phyloP scores from a whole-genome alignment of 2,888 invertebrate genomes.

The Cremastinae sp. region DNA sequence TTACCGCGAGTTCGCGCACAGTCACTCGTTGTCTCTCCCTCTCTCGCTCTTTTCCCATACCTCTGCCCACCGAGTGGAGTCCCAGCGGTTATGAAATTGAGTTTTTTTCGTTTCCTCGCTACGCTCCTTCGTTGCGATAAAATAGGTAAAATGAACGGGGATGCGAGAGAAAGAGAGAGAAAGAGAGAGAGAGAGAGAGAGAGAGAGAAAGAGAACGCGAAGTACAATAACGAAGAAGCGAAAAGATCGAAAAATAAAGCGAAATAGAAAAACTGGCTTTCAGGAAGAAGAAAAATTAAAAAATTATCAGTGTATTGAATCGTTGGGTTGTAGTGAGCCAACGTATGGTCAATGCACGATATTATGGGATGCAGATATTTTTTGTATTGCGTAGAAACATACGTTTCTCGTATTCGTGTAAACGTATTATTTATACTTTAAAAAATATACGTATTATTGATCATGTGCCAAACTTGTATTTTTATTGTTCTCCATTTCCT shows the following conservation, averaged over 20 bases:
- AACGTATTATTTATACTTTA: too few relatives aligned
- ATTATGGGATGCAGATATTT: too few relatives aligned
- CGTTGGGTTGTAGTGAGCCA: too few relatives aligned
- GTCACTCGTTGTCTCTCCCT: conserved; percentile 27
- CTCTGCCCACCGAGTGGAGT: conserved; percentile 22
- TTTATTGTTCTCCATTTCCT: too few relatives aligned
- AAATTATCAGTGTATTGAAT: too few relatives aligned
- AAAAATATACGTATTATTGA: too few relatives aligned
- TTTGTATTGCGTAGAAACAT: too few relatives aligned
- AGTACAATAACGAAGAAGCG: not conserved
- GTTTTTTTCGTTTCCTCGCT: conserved; percentile 49
- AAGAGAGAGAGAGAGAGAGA: conserved; percentile 19
- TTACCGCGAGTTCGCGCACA: conserved; percentile 44
- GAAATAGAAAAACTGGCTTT: too few relatives aligned
- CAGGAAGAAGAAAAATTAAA: too few relatives aligned
- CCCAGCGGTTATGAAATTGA: conserved; percentile 60
- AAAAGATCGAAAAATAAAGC: conserved; percentile 52
- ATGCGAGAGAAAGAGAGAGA: conserved; percentile 14
- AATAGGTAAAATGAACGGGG: conserved; percentile 22
- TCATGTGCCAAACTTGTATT: too few relatives aligned
- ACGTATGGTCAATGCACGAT: too few relatives aligned
- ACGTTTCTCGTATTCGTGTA: too few relatives aligned
- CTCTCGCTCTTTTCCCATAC: conserved; percentile 35
- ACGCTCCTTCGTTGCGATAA: conserved; percentile 34
- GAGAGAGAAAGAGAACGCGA: conserved; percentile 20